Evolutionary conservation across 2,888 invertebrate species (phyloP).

Genomic region (Enchytraeus crypticus): DNA sequence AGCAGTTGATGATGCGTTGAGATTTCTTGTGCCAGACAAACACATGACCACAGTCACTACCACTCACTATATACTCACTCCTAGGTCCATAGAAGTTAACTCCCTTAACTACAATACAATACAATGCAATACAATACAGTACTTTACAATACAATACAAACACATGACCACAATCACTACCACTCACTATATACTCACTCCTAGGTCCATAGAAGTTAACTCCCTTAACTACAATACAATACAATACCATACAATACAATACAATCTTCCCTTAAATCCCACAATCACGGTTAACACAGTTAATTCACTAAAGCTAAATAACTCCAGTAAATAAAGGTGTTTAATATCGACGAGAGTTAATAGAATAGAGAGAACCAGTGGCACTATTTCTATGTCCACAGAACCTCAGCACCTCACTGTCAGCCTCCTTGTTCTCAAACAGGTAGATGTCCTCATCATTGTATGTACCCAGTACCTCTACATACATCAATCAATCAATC

Average conservation of each 20-base stretch:
- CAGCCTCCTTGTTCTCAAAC: slow-evolving; percentile 60
- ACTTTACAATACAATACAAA: slow-evolving; percentile 85
- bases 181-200: slow-evolving; percentile 82
- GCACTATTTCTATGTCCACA: slow-evolving; percentile 58
- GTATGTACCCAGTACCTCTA: slow-evolving; percentile 81
- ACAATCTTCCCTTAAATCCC: too few species aligned
- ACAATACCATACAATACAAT: neutral
- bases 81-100: slow-evolving; percentile 86
- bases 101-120: slow-evolving; percentile 63
- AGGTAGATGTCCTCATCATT: slow-evolving; percentile 86
- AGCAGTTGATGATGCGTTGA: slow-evolving; percentile 78
- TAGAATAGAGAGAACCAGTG: too few species aligned
- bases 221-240: slow-evolving; percentile 63
- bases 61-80: slow-evolving; percentile 82
- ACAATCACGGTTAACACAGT: slow-evolving; percentile 55
- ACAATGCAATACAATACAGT: neutral
- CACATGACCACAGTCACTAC: slow-evolving; percentile 82
- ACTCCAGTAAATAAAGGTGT: too few species aligned
- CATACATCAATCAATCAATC: slow-evolving; percentile 1
- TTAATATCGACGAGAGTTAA: too few species aligned
- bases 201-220: slow-evolving; percentile 86
- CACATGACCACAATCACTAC: slow-evolving; percentile 82
- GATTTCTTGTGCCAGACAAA: slow-evolving; percentile 80
- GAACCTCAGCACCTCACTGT: slow-evolving; percentile 55
- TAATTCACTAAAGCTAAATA: neutral